These are phyloP conservation scores for Diarsia dahlii DNA, from an alignment of 2,888 invertebrate species.

Conservation along the genomic window DNA sequence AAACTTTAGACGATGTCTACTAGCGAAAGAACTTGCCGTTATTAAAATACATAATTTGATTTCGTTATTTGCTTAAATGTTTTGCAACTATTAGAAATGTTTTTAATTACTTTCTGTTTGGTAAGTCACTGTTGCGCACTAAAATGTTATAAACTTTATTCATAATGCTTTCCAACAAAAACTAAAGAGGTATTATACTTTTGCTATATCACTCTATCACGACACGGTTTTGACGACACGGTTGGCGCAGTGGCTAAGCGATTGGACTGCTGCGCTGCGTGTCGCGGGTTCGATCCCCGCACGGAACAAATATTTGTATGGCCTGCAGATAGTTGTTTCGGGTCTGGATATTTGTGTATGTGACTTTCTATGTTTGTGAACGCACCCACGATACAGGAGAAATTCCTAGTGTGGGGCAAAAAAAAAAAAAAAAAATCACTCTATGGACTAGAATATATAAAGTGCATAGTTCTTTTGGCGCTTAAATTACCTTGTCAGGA, in stretches of 20 bases:
- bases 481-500: background rate
- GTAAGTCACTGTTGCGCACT: background rate
- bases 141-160: constrained; percentile 4
- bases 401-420: too few relatives aligned
- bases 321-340: too few relatives aligned
- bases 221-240: too few relatives aligned
- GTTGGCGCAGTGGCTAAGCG: too few relatives aligned
- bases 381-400: too few relatives aligned
- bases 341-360: too few relatives aligned
- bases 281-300: too few relatives aligned
- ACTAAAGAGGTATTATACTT: background rate
- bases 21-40: constrained; percentile 38
- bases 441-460: background rate
- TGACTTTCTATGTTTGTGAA: too few relatives aligned
- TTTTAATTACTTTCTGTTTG: constrained; percentile 13
- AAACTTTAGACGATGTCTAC: constrained; percentile 39
- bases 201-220: background rate
- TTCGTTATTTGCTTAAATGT: constrained; percentile 20
- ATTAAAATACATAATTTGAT: constrained; percentile 3
- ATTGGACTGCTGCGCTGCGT: too few relatives aligned
- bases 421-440: too few relatives aligned
- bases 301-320: too few relatives aligned
- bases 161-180: background rate
- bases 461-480: background rate
- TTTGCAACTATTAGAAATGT: constrained; percentile 16